phyloP scores from a whole-genome alignment of 1,140 invertebrate species.

The Brachionus asplanchnoidis region DNA sequence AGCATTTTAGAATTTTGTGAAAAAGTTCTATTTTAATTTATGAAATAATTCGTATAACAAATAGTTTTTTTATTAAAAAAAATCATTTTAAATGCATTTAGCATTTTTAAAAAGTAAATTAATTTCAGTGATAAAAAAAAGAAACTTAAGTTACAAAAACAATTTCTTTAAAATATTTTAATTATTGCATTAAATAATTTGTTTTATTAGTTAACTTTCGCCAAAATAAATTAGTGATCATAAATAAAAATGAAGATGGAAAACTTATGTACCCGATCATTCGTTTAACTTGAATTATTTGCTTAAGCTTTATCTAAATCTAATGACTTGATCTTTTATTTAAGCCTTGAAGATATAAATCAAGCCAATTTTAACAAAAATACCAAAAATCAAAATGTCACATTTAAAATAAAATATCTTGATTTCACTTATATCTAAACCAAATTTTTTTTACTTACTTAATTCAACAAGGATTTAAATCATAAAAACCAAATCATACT shows the following conservation, averaged over 20 bases:
- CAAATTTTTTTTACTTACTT: neutral
- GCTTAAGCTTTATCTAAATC: neutral
- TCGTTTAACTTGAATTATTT: neutral
- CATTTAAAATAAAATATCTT: neutral
- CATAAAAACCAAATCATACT: neutral
- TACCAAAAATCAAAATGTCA: neutral
- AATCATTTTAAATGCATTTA: too few relatives aligned
- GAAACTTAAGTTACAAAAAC: too few relatives aligned
- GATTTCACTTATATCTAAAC: neutral
- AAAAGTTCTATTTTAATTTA: too few relatives aligned
- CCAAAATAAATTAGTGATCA: too few relatives aligned
- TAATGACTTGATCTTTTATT: neutral
- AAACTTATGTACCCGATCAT: neutral
- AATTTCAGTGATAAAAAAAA: too few relatives aligned
- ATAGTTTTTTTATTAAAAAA: too few relatives aligned
- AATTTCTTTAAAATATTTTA: too few relatives aligned
- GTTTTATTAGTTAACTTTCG: neutral
- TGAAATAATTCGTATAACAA: too few relatives aligned
- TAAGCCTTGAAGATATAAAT: neutral
- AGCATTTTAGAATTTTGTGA: too few relatives aligned
- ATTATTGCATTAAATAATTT: neutral
- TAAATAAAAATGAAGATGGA: too few relatives aligned
- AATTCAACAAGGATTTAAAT: neutral
- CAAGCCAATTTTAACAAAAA: neutral
- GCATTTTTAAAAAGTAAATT: too few relatives aligned